Conservation (phyloP, 2,888 invertebrate species). For the Linnaemya tessellans region DNA sequence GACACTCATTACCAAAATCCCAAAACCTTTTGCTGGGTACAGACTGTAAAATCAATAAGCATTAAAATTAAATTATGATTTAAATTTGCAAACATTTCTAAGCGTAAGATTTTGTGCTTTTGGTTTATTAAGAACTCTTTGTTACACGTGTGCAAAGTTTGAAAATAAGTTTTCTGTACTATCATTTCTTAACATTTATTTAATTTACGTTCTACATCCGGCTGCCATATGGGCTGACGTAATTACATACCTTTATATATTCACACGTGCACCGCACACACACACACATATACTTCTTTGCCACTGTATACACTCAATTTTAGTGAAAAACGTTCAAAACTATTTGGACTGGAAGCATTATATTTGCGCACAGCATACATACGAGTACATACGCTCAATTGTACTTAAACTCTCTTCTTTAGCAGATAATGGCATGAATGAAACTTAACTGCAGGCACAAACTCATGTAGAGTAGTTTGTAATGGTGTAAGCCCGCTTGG, state of each 20-base stretch:
- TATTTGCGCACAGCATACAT: constrained; percentile 36
- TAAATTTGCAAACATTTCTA: constrained; percentile 2
- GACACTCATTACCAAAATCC: no score
- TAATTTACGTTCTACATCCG: constrained; percentile 82
- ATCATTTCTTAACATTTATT: constrained; percentile 74
- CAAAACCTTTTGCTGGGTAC: not conserved
- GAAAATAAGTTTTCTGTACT: constrained; percentile 3
- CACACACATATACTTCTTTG: not conserved
- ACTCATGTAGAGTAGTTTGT: constrained; percentile 21
- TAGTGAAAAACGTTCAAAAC: constrained; percentile 8
- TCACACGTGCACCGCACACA: not conserved
- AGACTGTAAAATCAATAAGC: constrained; percentile 4
- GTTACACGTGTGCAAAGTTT: constrained; percentile 12
- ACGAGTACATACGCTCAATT: constrained; percentile 27
- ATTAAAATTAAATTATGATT: not conserved
- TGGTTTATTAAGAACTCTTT: constrained; percentile 2
- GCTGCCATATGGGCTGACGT: constrained; percentile 78
- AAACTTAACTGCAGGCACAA: constrained; percentile 23
- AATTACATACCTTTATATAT: constrained; percentile 11
- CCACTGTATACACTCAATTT: not conserved
- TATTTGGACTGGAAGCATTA: constrained; percentile 29
- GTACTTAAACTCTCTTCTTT: constrained; percentile 39
- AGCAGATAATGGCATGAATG: constrained; percentile 55
- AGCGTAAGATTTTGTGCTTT: not conserved
- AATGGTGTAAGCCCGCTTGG: not conserved